Evolutionary conservation across 2,888 invertebrate species (phyloP).

Genomic region (Drosophila lacicola): DNA sequence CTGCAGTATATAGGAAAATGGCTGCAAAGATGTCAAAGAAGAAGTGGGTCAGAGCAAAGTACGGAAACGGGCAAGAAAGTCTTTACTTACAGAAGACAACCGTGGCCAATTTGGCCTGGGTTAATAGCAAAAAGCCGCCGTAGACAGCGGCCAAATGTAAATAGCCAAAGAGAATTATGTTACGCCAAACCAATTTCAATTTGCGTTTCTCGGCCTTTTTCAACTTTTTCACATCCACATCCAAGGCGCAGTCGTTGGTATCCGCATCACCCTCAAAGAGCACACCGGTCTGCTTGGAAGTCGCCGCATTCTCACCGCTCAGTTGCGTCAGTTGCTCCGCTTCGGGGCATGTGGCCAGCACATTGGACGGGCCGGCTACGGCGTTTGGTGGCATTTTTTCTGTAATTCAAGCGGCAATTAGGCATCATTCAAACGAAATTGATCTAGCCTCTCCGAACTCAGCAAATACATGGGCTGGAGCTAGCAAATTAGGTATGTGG

Average conservation of each 20-base stretch:
- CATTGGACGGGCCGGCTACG: constrained; percentile 21
- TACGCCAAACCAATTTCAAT: constrained; percentile 91
- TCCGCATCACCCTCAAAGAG: constrained; percentile 89
- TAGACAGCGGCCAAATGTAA: constrained; percentile 91
- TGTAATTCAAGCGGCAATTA: neutral
- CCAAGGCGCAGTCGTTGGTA: constrained; percentile 87
- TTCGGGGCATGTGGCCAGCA: constrained; percentile 8
- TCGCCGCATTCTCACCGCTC: neutral
- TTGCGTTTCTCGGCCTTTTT: constrained; percentile 87
- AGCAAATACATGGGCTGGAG: neutral
- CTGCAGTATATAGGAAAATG: constrained; percentile 89
- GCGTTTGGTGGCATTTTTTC: constrained; percentile 78
- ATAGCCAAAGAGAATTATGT: constrained; percentile 90
- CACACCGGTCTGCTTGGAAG: constrained; percentile 86
- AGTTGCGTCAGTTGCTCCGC: neutral
- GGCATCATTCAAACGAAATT: too few relatives aligned
- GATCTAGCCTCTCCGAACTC: neutral
- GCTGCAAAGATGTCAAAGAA: constrained; percentile 86
- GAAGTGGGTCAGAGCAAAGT: neutral
- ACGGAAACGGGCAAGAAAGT: neutral
- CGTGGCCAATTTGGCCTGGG: constrained; percentile 90
- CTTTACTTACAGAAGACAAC: constrained; percentile 89
- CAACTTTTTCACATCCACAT: constrained; percentile 86
- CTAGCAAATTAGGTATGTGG: neutral
- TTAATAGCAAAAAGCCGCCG: constrained; percentile 90